Evolutionary conservation across 2,113 vertebrate genomes (phyloP), one percentile per base, ranked within the genome.

Genomic region (Condylura cristata): DNA sequence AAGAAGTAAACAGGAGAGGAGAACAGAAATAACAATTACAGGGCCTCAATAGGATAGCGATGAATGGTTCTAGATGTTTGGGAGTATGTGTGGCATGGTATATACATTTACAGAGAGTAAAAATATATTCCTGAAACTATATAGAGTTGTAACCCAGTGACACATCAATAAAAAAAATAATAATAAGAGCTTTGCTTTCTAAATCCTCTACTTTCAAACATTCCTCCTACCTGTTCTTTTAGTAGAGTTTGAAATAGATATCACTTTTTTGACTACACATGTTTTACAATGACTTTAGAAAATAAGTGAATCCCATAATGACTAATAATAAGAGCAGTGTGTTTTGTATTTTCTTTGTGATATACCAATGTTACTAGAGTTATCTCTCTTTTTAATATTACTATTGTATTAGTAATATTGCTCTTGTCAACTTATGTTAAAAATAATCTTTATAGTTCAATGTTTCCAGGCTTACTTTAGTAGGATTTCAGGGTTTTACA

Each of bases 341-440:
- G 17, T 56, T 89, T 94, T 63, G 2, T 61, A 3, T 65, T 90
- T 90, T 66, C 0, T 71, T 75, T 70, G 26, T 86, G 58, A 76
- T 76, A 61, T 6, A 26, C 6, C 76, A 85, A 90, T 44, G 30
- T 48, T 90, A n/a, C 26, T 53, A 82, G 18, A 70, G 17, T 89
- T 32, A 9, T 26, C 32, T 90, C 28, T 89, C 44, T 78, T 83
- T 89, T 78, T 20, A 60, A 63, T 70, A 68, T 91, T 65, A 51
- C 39, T 70, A 66, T 68, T 79, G 78, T 32, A 72, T 32, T 90
- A 32, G 63, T 75, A 1, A 58, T 18, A 46, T 61, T 79, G 26
- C n/a, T 83, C 60, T 86, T 94, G 75, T 48, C 44, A 96, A 94
- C 41, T 60, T 53, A 61, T 61, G 11, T 34, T 83, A n/a, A 90